Base-by-base conservation (phyloP, 2,113 vertebrate species). In the Erpornis zantholeuca region DNA sequence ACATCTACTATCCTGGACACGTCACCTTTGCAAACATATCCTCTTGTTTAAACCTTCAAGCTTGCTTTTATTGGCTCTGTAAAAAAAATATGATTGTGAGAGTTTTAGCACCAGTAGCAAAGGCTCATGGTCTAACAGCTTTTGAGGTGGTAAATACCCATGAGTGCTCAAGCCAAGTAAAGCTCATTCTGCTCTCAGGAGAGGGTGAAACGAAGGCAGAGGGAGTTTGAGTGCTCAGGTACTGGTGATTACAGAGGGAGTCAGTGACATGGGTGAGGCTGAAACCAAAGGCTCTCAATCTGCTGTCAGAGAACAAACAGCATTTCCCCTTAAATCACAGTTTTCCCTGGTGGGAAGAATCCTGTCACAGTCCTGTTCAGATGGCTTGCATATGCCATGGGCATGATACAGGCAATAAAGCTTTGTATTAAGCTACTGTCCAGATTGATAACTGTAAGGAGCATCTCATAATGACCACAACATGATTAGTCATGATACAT, bases 351-450 rank as follows among this genome's bases (percentile, higher is more conserved):
- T 52, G 82, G 86, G 88, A 86, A 49, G 84, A 63, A 70, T 63
- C 66, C 11, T 66, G 38, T 61, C 68, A 64, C 56, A 49, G 59
- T 54, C 59, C 64, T 82, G 85, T 56, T 93, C 84, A 88, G 64
- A 96, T 49, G 68, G 47, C 47, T 96, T 8, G 24, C 85, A 93
- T 83, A 96, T 96, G 95, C 87, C 87, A 24, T 2, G 52, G 82
- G 85, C 75, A 90, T 90, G 93, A 96, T 93, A 88, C 75, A 75
- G 96, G 71, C 94, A 97, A 95, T 96, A 70, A 94, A 85, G 94
- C 87, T 96, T 56, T 93, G 82, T 54, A 81, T 83, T 88, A 94
- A 97, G 92, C 94, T 59, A 77, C 85, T 81, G 92, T 60, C 93
- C 96, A 88, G 94, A 96, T 22, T 96, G 95, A 88, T 88, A 92